Evolutionary conservation across 2,797 vertebrate genomes (phyloP), one percentile per base, ranked within the genome.

Genomic region (Nannoperca obscura): DNA sequence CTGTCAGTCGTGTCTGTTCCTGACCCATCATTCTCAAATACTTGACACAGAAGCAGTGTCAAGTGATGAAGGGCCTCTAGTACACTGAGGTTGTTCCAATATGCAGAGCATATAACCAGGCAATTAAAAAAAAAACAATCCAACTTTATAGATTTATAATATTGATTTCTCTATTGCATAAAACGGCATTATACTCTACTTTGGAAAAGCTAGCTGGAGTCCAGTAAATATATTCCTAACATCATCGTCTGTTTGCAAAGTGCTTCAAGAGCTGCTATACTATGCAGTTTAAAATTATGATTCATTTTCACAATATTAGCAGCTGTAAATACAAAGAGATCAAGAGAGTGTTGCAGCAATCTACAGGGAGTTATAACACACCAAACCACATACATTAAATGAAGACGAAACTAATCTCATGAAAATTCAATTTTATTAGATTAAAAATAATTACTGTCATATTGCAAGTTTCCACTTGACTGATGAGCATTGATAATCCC

Each of bases 1-100:
- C 89, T 90, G 88, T 92, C 91, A 90, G 86, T 84, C 88, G 85
- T 83, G 89, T 85, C 88, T 66, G 79, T 61, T 83, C 72, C 78
- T 76, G 68, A 84, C 71, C 76, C 47, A 71, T 86, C 82, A 73
- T 22, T 71, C 73, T 79, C 53, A 34, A 83, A 84, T 40, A 52
- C 71, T 81, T 38, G 17, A 79, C 63, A 57, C 46, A 34, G 60
- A 70, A 27, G 65, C 30, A 0, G 49, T 46, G 77, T 71, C 76
- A 62, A 76, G 64, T 71, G 73, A 36, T 44, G 49, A 72, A 79
- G 59, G 30, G 59, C 58, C 82, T 76, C 20, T 3, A 30, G 24
- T 17, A 22, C 22, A 7, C 19, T 30, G 27, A 74, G 27, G 58
- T 27, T 60, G 49, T 7, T 38, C 36, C 40, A 42, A 60, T 42